phyloP scores from a whole-genome alignment of 2,888 invertebrate genomes.

The Theretra japonica region DNA sequence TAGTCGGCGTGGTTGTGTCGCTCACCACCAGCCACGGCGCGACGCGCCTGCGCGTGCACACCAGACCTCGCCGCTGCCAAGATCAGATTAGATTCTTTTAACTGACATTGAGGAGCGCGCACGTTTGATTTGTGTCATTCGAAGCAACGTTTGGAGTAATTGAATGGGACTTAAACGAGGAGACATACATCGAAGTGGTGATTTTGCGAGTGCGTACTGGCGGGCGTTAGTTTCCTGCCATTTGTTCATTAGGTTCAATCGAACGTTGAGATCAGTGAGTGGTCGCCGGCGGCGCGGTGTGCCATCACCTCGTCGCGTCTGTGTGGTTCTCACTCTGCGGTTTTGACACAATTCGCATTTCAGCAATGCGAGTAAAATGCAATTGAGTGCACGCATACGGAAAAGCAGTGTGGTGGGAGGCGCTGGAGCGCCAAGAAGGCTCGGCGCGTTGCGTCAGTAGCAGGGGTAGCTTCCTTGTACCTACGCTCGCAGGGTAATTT shows the following conservation, averaged over 20 bases:
- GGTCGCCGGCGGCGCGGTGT: neutral
- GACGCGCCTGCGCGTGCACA: slow-evolving; percentile 22
- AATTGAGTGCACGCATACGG: neutral
- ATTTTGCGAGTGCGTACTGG: neutral
- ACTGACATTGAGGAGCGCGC: slow-evolving; percentile 54
- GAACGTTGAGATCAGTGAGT: neutral
- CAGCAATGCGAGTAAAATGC: neutral
- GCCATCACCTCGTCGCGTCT: neutral
- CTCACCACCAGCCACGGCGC: neutral
- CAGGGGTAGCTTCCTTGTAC: slow-evolving; percentile 3
- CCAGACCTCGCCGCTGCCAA: slow-evolving; percentile 56
- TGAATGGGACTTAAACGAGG: neutral
- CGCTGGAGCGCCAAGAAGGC: neutral
- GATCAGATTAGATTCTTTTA: slow-evolving; percentile 70
- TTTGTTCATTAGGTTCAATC: slow-evolving; percentile 15
- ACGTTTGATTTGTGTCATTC: slow-evolving; percentile 16
- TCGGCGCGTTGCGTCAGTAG: neutral
- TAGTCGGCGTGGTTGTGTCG: neutral
- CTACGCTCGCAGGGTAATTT: slow-evolving; percentile 1
- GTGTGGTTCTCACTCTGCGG: neutral
- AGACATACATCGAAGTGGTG: neutral
- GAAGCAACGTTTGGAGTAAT: neutral
- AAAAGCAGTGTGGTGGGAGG: neutral
- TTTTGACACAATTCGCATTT: neutral
- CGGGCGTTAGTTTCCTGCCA: neutral